Conservation (phyloP, 37 sponge, comb jelly and placozoan species). For the Halichondria panicea region DNA sequence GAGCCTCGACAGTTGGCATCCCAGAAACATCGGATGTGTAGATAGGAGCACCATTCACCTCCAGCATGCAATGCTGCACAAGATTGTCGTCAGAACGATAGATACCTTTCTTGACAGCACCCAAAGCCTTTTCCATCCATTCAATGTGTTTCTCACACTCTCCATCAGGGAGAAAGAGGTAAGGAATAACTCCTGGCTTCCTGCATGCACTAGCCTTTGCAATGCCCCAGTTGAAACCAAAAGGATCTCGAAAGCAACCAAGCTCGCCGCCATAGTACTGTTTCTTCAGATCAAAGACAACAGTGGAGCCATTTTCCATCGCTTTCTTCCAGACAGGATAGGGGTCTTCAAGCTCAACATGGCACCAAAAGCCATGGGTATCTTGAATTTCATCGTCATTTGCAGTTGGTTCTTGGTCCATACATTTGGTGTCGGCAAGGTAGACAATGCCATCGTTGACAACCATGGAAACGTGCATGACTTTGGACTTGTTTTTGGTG, state of each 20-base stretch:
- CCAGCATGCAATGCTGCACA: conserved; percentile 30
- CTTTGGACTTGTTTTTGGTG: conserved; percentile 7
- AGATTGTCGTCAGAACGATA: conserved; percentile 13
- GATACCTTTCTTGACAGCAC: conserved; percentile 25
- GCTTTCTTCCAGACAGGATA: conserved; percentile 57
- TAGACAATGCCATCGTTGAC: conserved; percentile 44
- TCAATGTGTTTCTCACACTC: conserved; percentile 32
- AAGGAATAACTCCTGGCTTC: conserved; percentile 45
- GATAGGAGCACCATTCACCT: conserved; percentile 36
- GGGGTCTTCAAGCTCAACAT: conserved; percentile 35
- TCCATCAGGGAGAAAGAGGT: conserved; percentile 26
- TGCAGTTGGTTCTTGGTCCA: background rate
- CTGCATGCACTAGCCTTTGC: conserved; percentile 11
- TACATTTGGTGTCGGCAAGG: conserved; percentile 16
- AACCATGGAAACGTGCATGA: conserved; percentile 37
- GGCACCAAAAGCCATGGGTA: conserved; percentile 19
- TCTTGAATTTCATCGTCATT: background rate
- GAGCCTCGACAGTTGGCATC: background rate
- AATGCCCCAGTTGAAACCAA: conserved; percentile 52
- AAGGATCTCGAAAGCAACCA: conserved; percentile 50
- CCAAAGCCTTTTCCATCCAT: conserved; percentile 39
- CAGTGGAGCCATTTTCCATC: conserved; percentile 38
- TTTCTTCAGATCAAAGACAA: conserved; percentile 17
- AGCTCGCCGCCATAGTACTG: conserved; percentile 52
- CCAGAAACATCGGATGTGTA: conserved; percentile 18